Conservation (phyloP, 2,888 invertebrate genomes). For the Antheraea yamamai region DNA sequence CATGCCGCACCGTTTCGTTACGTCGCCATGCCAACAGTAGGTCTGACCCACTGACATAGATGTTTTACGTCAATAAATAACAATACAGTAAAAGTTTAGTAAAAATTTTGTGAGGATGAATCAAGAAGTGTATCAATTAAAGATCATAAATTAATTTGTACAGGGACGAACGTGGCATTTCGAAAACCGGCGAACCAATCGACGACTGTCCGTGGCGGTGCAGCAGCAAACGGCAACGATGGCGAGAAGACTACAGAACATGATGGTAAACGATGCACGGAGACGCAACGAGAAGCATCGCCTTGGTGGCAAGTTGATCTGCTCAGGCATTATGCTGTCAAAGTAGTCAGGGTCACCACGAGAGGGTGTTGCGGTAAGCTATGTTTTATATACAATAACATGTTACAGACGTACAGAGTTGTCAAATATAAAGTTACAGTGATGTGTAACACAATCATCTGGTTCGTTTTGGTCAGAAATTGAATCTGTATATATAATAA, state of each 20-base stretch:
- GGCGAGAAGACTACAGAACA: constrained; percentile 92
- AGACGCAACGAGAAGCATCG: constrained; percentile 93
- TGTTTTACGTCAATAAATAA: no score
- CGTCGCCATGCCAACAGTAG: no score
- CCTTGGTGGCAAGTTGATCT: constrained; percentile 97
- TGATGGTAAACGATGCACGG: constrained; percentile 93
- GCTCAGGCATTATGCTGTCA: constrained; percentile 90
- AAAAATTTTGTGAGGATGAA: no score
- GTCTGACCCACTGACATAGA: no score
- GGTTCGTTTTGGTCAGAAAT: no score
- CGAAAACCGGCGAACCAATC: constrained; percentile 95
- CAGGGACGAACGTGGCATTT: constrained; percentile 92
- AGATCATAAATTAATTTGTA: not conserved
- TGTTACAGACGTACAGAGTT: no score
- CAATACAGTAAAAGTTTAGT: no score
- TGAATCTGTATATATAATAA: no score
- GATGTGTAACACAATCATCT: no score
- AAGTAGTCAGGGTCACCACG: constrained; percentile 93
- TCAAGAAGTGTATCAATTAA: not conserved
- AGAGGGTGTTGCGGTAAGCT: constrained; percentile 88
- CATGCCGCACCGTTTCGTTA: no score
- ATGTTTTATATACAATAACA: not conserved
- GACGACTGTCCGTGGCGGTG: constrained; percentile 92
- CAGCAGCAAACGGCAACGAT: constrained; percentile 92
- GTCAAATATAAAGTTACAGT: no score